Conservation (phyloP, 2,113 vertebrate species). For the Platanista minor region DNA sequence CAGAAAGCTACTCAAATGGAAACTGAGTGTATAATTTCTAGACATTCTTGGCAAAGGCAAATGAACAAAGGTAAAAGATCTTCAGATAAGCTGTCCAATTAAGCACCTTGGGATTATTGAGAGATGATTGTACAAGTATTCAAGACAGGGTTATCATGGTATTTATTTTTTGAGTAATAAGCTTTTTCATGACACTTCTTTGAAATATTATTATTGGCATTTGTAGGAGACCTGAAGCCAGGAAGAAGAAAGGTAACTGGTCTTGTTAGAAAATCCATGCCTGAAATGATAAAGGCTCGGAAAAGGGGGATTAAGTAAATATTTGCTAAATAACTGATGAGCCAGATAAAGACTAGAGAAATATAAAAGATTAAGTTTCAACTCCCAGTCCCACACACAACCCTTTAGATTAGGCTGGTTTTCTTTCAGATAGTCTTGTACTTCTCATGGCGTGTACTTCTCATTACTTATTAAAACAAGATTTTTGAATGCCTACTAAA, state of each 20-base stretch:
- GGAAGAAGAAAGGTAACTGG: not conserved
- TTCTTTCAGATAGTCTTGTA: not conserved
- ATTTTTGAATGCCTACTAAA: slow-evolving; percentile 20
- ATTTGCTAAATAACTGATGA: slow-evolving; percentile 46
- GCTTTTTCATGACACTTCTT: slow-evolving; percentile 34
- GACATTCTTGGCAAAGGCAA: slow-evolving; percentile 40
- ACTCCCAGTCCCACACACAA: not conserved
- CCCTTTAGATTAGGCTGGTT: not conserved
- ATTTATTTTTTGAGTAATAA: not conserved
- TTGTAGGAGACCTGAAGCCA: slow-evolving; percentile 20
- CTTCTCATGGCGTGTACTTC: slow-evolving; percentile 6
- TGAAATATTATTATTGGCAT: slow-evolving; percentile 60
- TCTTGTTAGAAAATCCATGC: slow-evolving; percentile 38
- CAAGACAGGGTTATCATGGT: not conserved
- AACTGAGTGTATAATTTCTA: slow-evolving; percentile 42
- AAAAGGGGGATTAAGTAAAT: slow-evolving; percentile 8
- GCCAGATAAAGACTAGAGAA: slow-evolving; percentile 40
- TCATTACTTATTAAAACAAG: slow-evolving; percentile 53
- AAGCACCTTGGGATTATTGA: slow-evolving; percentile 16
- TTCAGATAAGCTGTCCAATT: slow-evolving; percentile 5
- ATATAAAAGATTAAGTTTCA: slow-evolving; percentile 7
- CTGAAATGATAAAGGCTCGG: slow-evolving; percentile 43
- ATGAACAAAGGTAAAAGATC: slow-evolving; percentile 27
- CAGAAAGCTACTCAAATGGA: slow-evolving; percentile 45
- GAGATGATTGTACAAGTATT: slow-evolving; percentile 22